A percentile compares a stretch with the other conserved stretches of the same genome.
Evolutionary conservation across 2,113 vertebrate genomes (phyloP).

Genomic region (Corythornis madagascariensis): DNA sequence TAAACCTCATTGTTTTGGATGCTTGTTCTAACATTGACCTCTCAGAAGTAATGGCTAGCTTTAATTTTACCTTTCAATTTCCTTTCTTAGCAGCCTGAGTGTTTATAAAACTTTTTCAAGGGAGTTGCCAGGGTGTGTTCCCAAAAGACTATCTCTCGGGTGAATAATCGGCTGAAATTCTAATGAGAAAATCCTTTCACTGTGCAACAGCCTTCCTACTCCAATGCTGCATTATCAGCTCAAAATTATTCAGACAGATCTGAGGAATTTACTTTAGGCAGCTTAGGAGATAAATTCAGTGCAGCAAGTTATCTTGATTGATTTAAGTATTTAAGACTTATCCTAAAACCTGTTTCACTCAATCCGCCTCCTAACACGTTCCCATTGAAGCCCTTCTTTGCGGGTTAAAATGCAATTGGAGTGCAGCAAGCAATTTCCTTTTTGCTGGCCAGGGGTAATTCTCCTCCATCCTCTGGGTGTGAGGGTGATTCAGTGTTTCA

Average conservation of each 20-base stretch:
- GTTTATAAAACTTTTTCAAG: conserved; percentile 1
- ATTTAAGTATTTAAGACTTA: conserved; percentile 58
- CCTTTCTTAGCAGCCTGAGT: not conserved
- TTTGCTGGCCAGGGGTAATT: not conserved
- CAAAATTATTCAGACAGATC: conserved; percentile 47
- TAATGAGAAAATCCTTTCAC: conserved; percentile 42
- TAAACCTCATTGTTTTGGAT: not conserved
- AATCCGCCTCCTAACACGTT: not conserved
- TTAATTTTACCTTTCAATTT: not conserved
- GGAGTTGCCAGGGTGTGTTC: not conserved
- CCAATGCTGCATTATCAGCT: conserved; percentile 29
- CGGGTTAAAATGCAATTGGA: not conserved
- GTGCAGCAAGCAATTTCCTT: not conserved
- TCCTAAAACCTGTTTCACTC: not conserved
- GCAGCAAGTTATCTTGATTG: conserved; percentile 14
- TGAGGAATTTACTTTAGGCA: conserved; percentile 46
- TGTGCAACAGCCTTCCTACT: conserved; percentile 30
- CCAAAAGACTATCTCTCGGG: not conserved
- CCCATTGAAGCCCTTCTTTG: not conserved
- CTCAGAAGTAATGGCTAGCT: not conserved
- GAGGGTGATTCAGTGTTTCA: not conserved
- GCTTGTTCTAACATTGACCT: not conserved
- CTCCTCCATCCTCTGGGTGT: not conserved
- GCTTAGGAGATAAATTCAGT: conserved; percentile 59
- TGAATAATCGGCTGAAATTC: conserved; percentile 34